Evolutionary conservation across 2,797 vertebrate species (phyloP), one percentile per base, ranked within the genome.

Genomic region (Melanotaenia pygmaea): DNA sequence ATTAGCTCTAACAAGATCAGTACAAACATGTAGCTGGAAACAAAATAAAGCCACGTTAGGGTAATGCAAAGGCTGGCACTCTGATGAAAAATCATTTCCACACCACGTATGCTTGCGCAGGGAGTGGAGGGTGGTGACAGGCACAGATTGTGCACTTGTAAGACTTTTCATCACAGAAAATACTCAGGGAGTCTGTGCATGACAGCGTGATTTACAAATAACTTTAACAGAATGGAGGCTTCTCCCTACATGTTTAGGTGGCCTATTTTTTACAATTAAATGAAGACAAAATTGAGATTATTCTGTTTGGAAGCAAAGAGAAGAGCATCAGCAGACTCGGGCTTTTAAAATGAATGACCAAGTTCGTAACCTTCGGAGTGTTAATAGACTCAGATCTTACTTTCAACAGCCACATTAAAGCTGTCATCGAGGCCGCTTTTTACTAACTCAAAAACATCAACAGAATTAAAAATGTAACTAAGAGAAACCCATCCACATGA

Each of bases 41-140:
- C 26, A 43, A 53, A 70, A 56, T 30, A 61, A 47, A 4, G 51
- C 1, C 0, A 35, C 20, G 10, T 20, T 11, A 50, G 24, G 1
- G 9, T 22, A 64, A n/a, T 16, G 26, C 11, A 32, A 20, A 53
- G 11, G 12, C 35, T 51, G n/a, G n/a, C 20, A 22, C 32, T n/a
- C 9, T 20, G 11, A 4, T 54, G 45, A 13, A 8, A 58, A 72
- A 64, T 57, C 6, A 56, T 24, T 24, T 45, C 16, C 13, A 32
- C 24, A 53, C 37, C 34, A 11, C 58, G 20, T 60, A 30, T 70
- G 26, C 20, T 4, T 38, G 45, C 18, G 24, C 62, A 13, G 64
- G 37, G 64, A 81, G 82, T 65, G 77, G 75, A 82, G 72, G 86
- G 89, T 88, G 89, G 81, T 5, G 80, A 89, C 76, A 88, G 84